These are phyloP conservation scores for Peucedramus taeniatus DNA, from an alignment of 2,113 vertebrate species.

Conservation along the genomic window DNA sequence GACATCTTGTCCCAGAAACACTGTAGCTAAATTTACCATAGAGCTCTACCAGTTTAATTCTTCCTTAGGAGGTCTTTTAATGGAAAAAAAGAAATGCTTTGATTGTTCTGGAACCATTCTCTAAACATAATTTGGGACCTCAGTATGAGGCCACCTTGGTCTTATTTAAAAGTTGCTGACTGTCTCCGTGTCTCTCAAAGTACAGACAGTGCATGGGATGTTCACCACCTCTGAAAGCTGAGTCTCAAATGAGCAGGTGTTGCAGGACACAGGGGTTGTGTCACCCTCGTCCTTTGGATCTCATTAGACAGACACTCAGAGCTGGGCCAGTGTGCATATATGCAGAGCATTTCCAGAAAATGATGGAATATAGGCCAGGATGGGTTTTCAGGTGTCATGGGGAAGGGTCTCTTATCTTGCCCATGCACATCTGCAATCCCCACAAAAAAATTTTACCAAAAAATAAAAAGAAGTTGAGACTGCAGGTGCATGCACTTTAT, in stretches of 20 bases:
- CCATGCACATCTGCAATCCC: neutral
- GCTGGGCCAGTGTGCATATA: neutral
- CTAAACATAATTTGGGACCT: neutral
- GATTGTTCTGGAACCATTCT: neutral
- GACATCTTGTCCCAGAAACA: neutral
- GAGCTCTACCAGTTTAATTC: neutral
- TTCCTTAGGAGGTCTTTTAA: neutral
- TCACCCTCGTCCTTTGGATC: neutral
- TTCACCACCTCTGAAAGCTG: neutral
- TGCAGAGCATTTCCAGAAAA: neutral
- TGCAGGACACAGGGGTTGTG: neutral
- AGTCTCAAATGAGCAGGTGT: neutral
- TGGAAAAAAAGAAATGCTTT: neutral
- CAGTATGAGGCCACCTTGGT: neutral
- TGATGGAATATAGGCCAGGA: neutral
- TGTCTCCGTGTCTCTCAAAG: neutral
- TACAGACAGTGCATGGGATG: accelerated
- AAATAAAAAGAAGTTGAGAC: neutral
- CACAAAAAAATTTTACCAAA: neutral
- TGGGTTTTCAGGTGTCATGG: neutral
- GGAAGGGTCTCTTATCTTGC: neutral
- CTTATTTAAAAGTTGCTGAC: neutral
- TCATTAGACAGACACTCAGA: neutral
- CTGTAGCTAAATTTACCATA: neutral
- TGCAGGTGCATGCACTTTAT: neutral